Base-by-base conservation (phyloP, 1,140 invertebrate species). In the Rhysida immarginata region DNA sequence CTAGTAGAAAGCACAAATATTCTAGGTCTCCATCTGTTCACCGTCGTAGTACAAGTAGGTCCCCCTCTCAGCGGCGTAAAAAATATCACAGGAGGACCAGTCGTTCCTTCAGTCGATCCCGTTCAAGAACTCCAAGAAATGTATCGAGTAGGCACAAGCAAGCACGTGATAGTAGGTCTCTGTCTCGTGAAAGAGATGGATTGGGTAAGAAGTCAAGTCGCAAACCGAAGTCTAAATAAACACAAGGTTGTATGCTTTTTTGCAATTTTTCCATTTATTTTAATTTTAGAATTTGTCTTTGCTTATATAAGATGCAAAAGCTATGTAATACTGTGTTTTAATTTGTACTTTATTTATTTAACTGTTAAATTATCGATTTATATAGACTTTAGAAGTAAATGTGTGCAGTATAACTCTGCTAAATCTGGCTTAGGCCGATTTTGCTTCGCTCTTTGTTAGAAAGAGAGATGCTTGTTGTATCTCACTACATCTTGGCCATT, bases 121-220 rank as follows among this genome's bases (percentile, higher is more conserved):
- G 25, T 20, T 27, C 2, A 18, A 1, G 54, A 26, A 8, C 53
- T 1, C 21, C 52, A 24, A 45, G 25, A 21, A 54, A 54, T 35
- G 44, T 35, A 26, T 21, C 53, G 23, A n/a, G 54, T 35, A 2
- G 24, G 50, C 23, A 29, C 35, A 45, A 43, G 53, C 5, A 29
- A 27, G 16, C 21, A 58, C 51, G 54, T 26, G 53, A 48, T 29
- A 42, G 51, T 43, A 53, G 53, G 35, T 53, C 49, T 20, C 21
- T 26, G 18, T 26, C 35, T 57, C 24, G 41, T 35, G 26, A 41
- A n/a, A 41, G 52, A 45, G 56, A 46, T 45, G 42, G 53, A 24
- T 42, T 14, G 21, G 56, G 56, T 58, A 58, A 58, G 56, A 58
- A 58, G 56, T 58, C 56, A 26, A 58, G 52, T 58, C 29, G 54